A percentile compares a stretch with the other conserved stretches of the same genome.
These are phyloP conservation scores for Chydorus sphaericus DNA, from an alignment of 2,888 invertebrate genomes.

Conservation along the genomic window DNA sequence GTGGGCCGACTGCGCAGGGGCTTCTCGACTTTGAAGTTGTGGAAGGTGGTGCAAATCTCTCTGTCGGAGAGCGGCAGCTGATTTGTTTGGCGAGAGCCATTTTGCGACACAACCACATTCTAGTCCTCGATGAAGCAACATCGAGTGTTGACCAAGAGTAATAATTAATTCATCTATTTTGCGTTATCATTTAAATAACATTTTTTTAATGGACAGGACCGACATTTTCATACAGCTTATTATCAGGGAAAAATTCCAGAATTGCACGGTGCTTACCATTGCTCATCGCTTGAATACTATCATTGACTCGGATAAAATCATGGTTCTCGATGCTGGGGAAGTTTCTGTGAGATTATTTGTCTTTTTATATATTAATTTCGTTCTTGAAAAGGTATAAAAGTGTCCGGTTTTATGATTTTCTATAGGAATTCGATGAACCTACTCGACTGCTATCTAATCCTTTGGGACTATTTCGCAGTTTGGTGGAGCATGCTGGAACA, in stretches of 20 bases:
- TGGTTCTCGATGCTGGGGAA: slow-evolving; percentile 70
- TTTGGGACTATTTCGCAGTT: neutral
- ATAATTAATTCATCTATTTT: neutral
- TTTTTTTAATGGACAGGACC: slow-evolving; percentile 38
- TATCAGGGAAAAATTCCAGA: slow-evolving; percentile 58
- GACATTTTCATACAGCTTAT: slow-evolving; percentile 72
- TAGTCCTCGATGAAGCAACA: slow-evolving; percentile 86
- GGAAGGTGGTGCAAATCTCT: slow-evolving; percentile 66
- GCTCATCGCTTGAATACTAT: slow-evolving; percentile 84
- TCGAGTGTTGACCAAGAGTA: slow-evolving; percentile 80
- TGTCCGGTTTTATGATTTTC: neutral
- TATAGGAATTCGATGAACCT: slow-evolving; percentile 58
- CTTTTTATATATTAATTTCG: no score
- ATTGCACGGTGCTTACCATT: slow-evolving; percentile 78
- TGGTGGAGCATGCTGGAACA: slow-evolving; percentile 8
- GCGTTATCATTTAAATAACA: neutral
- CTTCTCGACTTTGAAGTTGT: slow-evolving; percentile 27
- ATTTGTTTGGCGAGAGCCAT: slow-evolving; percentile 81
- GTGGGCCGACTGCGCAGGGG: slow-evolving; percentile 46
- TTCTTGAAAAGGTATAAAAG: no score
- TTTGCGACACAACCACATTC: slow-evolving; percentile 61
- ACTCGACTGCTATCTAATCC: slow-evolving; percentile 26
- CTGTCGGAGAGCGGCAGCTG: slow-evolving; percentile 77
- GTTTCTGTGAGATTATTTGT: slow-evolving; percentile 41
- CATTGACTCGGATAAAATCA: slow-evolving; percentile 77